Percentiles rank a stretch among this genome's conserved stretches.
phyloP scores from a whole-genome alignment of 2,797 vertebrate genomes.

The Poeciliopsis infans region DNA sequence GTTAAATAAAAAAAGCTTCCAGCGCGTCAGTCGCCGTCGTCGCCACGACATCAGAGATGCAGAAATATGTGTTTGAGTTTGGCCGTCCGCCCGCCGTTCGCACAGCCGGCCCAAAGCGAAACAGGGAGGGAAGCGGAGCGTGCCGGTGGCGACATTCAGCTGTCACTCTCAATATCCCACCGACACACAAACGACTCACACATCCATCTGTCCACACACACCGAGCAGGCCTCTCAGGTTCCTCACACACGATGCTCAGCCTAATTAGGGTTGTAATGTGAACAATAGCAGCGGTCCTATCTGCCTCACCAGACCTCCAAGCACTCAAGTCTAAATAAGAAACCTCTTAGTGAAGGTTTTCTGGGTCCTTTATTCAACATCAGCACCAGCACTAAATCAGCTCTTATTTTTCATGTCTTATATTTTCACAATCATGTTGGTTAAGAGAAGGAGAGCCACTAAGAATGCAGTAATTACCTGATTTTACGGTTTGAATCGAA shows the following conservation, averaged over 20 bases:
- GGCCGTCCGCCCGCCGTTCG: constrained; percentile 51
- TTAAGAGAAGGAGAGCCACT: neutral
- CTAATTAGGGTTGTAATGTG: constrained; percentile 81
- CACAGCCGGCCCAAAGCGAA: constrained; percentile 54
- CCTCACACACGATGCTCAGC: constrained; percentile 68
- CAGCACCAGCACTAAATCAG: constrained; percentile 14
- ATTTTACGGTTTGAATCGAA: neutral
- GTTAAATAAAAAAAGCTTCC: neutral
- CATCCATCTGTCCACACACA: constrained; percentile 12
- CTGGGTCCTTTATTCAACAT: constrained; percentile 33
- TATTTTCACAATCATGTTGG: neutral
- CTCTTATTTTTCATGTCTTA: neutral
- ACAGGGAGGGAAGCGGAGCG: constrained; percentile 56
- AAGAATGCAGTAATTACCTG: neutral
- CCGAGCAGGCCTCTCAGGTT: constrained; percentile 60
- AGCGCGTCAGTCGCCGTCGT: neutral
- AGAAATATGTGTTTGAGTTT: constrained; percentile 27
- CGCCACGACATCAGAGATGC: constrained; percentile 1
- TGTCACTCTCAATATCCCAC: constrained; percentile 61
- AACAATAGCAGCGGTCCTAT: constrained; percentile 74
- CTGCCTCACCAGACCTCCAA: constrained; percentile 63
- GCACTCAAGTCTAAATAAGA: constrained; percentile 48
- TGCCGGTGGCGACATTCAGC: constrained; percentile 58
- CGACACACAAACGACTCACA: constrained; percentile 34
- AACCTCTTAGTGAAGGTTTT: constrained; percentile 49